These are phyloP conservation scores for Sussaba pulchella DNA, from an alignment of 2,888 invertebrate species.

Conservation along the genomic window DNA sequence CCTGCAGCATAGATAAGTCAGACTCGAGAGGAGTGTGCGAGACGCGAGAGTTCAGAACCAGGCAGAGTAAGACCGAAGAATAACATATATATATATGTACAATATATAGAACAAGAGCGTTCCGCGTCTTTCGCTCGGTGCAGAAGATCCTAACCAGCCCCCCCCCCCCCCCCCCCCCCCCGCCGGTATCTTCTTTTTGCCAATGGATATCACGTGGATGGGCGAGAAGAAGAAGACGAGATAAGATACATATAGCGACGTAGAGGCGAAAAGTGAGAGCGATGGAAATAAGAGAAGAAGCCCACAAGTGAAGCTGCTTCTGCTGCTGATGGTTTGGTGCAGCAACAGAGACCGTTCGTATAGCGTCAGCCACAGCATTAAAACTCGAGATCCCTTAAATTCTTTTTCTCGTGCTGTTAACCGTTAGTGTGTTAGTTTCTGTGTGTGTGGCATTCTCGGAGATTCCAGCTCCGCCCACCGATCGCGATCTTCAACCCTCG, in stretches of 20 bases:
- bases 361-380: constrained; percentile 3
- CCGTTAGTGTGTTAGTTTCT: no score
- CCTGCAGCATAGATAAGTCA: constrained; percentile 9
- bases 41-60: not conserved
- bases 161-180: not conserved
- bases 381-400: constrained; percentile 32
- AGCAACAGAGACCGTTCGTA: constrained; percentile 2
- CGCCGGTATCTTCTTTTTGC: not conserved
- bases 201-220: constrained; percentile 18
- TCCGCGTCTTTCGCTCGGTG: constrained; percentile 18
- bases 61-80: constrained; percentile 3
- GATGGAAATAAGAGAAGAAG: constrained; percentile 24
- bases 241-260: constrained; percentile 37
- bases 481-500: constrained; percentile 64
- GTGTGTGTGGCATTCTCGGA: constrained; percentile 49
- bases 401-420: constrained; percentile 42
- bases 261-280: constrained; percentile 26
- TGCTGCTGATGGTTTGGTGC: not conserved
- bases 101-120: constrained; percentile 1
- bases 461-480: constrained; percentile 62
- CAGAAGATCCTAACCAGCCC: constrained; percentile 11
- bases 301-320: not conserved
- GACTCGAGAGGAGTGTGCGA: not conserved
- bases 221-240: constrained; percentile 29
- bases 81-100: not conserved